Evolutionary conservation across 2,113 vertebrate species (phyloP), one percentile per base, ranked within the genome.

Genomic region (Mungos mungo): DNA sequence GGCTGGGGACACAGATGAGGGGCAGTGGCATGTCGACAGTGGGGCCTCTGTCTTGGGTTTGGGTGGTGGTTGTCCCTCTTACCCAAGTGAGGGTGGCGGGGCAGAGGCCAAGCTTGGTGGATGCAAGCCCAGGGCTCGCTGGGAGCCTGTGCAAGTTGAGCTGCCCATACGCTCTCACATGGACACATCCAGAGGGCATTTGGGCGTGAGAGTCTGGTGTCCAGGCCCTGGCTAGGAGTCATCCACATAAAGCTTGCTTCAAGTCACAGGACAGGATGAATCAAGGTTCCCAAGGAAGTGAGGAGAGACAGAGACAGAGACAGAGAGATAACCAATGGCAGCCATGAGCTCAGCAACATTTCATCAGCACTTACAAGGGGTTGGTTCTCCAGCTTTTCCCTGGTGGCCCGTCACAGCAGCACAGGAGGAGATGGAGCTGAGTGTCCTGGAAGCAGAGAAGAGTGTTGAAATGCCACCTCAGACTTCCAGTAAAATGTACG

Each of bases 1-100:
- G 66, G 47, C 41, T 5, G 25, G 16, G n/a, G 33, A 50, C 71
- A 57, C 10, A 1, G 38, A 14, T 8, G 52, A 95, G 65, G 33
- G 19, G n/a, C 38, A 47, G 47, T 4, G 4, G 47, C n/a, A 2
- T 0, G 2, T 66, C 2, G 0, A 21, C 65, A 54, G 18, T 0
- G 38, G 47, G 4, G 47, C 57, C 10, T 29, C 10, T 33, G 18
- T 31, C 60, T 68, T 19, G 31, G 23, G 45, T 29, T 29, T n/a
- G 12, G n/a, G 66, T 60, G 41, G 45, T 50, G 15, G 54, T n/a
- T 41, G 19, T 31, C 5, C 23, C 47, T 2, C 65, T 41, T 23
- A 33, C 60, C 6, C 2, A 23, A 72, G 52, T 8, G 21, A 45
- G n/a, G 16, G 38, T 35, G 29, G 33, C 16, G 2, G 54, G 31